Evolutionary conservation across 53 echinoderm and acorn worm species (phyloP), one percentile per base, ranked within the genome.

Genomic region (Patiria pectinifera): DNA sequence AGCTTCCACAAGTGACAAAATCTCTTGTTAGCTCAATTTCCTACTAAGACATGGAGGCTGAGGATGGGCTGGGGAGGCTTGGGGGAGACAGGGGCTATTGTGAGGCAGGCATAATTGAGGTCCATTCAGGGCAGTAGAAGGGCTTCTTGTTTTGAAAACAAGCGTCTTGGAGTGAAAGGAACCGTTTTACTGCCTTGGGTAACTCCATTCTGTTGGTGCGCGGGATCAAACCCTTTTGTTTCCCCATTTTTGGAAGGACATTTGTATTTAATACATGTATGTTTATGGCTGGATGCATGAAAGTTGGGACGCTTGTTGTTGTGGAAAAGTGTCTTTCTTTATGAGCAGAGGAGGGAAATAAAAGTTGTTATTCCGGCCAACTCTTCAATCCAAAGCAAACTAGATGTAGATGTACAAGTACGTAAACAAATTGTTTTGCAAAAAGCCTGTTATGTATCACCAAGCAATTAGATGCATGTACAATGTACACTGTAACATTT

Each of bases 141-240:
- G 66, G 84, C 84, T 84, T 84, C 66, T 26, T 84, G 84, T 84
- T 84, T 83, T 62, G 62, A 84, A 84, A 84, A 84, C 69, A 84
- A 62, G 63, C 22, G 14, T 35, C 26, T 84, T 25, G 63, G 84
- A 44, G 44, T 44, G 22, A 62, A 25, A 77, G 45, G 77, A 77
- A 77, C 77, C 77, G 43, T 77, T 77, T 77, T 35, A 77, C 77
- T 18, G 77, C 77, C 77, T 77, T 77, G 45, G 77, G 77, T 43
- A 11, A 26, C 10, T 72, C 26, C 45, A 3, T 4, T 77, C 10
- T 77, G 77, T 14, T 0, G 70, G 70, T 2, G 16, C 70, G 2
- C 16, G 18, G 70, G 70, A 70, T 70, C 3, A 3, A 70, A 4
- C 70, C 60, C 12, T 70, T 13, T 70, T 70, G 70, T 70, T 35